A percentile compares a stretch with the other conserved stretches of the same genome.
Evolutionary conservation across 2,113 vertebrate genomes (phyloP).

Genomic region (Mus musculus): GRCm39 chr11:5375001-5375500

Average conservation of each 20-base stretch:
- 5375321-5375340: constrained; percentile 77
- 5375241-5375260: not conserved
- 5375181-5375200: not conserved
- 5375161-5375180: not conserved
- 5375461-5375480: constrained; percentile 17
- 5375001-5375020: not conserved
- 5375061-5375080: constrained; percentile 41
- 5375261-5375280: constrained; percentile 29
- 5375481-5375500: constrained; percentile 56
- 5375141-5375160: constrained; percentile 6
- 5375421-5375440: constrained; percentile 69
- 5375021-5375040: constrained; percentile 44
- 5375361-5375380: constrained; percentile 51
- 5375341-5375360: constrained; percentile 73
- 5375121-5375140: constrained; percentile 13
- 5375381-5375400: constrained; percentile 71
- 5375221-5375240: constrained; percentile 16
- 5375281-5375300: constrained; percentile 38
- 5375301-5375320: constrained; percentile 33
- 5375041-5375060: constrained; percentile 31
- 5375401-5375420: constrained; percentile 35
- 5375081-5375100: constrained; percentile 34
- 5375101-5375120: constrained; percentile 64
- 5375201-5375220: not conserved
- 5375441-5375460: constrained; percentile 18